These are phyloP conservation scores for Silurus glanis DNA, from an alignment of 2,113 vertebrate species.

Conservation along the genomic window DNA sequence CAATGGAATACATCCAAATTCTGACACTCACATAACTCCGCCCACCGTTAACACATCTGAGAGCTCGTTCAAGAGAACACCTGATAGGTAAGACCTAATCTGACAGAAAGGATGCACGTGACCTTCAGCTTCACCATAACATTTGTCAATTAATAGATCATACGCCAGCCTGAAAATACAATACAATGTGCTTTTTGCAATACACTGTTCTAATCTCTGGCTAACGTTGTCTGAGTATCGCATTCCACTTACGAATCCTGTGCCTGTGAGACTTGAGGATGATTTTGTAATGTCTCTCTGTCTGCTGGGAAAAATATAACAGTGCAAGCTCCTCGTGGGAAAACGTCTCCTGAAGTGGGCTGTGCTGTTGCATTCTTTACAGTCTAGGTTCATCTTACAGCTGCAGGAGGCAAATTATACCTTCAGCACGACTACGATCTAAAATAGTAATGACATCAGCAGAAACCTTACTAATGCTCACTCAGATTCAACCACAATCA, in stretches of 20 bases:
- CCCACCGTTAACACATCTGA: constrained; percentile 81
- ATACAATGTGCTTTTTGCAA: background rate
- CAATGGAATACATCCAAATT: constrained; percentile 87
- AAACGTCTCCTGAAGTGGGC: background rate
- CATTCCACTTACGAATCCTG: background rate
- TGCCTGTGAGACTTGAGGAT: background rate
- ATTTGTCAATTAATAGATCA: background rate
- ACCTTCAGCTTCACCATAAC: background rate
- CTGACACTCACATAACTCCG: constrained; percentile 85
- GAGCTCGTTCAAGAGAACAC: constrained; percentile 76
- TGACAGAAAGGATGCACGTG: background rate
- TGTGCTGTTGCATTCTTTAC: background rate
- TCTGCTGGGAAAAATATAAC: background rate
- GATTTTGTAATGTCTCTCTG: background rate
- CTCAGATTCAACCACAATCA: background rate
- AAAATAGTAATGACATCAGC: background rate
- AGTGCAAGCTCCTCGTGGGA: background rate
- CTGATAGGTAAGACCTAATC: constrained; percentile 82
- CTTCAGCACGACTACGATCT: background rate
- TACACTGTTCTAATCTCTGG: background rate
- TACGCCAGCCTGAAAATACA: background rate
- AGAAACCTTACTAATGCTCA: background rate
- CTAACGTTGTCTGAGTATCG: background rate
- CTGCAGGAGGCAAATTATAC: background rate
- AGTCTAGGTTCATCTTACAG: background rate